Evolutionary conservation across 1,140 invertebrate species (phyloP).

Genomic region (Homarus americanus): DNA sequence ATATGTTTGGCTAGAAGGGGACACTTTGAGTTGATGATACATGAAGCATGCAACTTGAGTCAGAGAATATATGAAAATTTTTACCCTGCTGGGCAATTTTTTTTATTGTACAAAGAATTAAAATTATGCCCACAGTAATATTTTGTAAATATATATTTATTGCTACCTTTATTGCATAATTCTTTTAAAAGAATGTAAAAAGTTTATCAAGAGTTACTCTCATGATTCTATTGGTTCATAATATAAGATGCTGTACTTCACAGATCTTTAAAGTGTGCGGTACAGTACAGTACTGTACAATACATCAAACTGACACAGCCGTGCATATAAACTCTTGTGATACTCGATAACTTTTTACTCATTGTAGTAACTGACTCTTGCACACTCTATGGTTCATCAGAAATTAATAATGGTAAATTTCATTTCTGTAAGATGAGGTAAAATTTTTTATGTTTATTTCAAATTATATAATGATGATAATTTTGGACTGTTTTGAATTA

Average conservation of each 20-base stretch:
- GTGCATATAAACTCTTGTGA: too few species aligned
- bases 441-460: neutral
- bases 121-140: neutral
- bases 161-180: neutral
- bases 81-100: neutral
- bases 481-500: neutral
- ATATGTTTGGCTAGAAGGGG: too few species aligned
- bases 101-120: neutral
- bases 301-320: too few species aligned
- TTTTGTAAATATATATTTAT: slow-evolving; percentile 13
- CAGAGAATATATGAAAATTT: neutral
- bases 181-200: neutral
- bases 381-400: too few species aligned
- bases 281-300: too few species aligned
- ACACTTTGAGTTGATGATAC: too few species aligned
- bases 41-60: too few species aligned
- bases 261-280: neutral
- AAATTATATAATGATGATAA: neutral
- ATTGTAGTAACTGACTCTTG: neutral
- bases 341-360: too few species aligned
- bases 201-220: neutral
- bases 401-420: too few species aligned
- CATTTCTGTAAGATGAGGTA: too few species aligned
- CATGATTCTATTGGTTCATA: neutral
- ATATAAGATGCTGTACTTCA: neutral